These are phyloP conservation scores for Neotoma lepida DNA, from an alignment of 2,113 vertebrate species.

Conservation along the genomic window DNA sequence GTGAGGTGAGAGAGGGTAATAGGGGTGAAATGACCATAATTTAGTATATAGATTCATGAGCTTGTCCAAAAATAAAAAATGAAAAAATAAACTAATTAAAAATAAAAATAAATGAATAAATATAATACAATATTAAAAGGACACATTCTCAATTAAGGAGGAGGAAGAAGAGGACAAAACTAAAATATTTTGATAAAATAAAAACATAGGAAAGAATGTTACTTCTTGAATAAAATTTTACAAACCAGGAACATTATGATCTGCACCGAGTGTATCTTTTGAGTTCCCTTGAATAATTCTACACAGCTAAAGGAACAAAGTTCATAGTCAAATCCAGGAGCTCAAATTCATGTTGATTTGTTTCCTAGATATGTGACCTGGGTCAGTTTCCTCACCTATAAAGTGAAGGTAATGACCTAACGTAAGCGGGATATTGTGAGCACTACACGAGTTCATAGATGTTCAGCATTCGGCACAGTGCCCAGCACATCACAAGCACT, in stretches of 20 bases:
- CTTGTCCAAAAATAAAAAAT: background rate
- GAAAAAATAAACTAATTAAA: background rate
- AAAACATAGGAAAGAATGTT: background rate
- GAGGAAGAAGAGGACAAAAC: background rate
- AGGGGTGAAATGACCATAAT: background rate
- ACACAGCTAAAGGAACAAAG: background rate
- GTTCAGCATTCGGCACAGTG: conserved; percentile 18
- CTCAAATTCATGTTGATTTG: background rate
- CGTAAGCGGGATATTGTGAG: conserved; percentile 7
- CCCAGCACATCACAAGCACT: conserved; percentile 40
- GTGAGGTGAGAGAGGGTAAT: too few species aligned
- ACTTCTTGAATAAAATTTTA: background rate
- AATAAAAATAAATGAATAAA: background rate
- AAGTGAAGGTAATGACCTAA: conserved; percentile 42
- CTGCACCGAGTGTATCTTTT: background rate
- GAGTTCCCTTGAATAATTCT: background rate
- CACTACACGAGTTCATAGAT: conserved; percentile 52
- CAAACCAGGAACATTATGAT: background rate
- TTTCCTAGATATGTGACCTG: background rate
- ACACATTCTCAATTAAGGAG: background rate
- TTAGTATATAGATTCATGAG: background rate
- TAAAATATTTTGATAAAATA: background rate
- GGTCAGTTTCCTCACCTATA: conserved; percentile 47
- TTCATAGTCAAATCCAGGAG: background rate
- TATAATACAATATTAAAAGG: background rate